Percentiles rank a stretch among this genome's conserved stretches.
Conservation (phyloP, 1,140 invertebrate genomes). For the Chrysomallon squamiferum region DNA sequence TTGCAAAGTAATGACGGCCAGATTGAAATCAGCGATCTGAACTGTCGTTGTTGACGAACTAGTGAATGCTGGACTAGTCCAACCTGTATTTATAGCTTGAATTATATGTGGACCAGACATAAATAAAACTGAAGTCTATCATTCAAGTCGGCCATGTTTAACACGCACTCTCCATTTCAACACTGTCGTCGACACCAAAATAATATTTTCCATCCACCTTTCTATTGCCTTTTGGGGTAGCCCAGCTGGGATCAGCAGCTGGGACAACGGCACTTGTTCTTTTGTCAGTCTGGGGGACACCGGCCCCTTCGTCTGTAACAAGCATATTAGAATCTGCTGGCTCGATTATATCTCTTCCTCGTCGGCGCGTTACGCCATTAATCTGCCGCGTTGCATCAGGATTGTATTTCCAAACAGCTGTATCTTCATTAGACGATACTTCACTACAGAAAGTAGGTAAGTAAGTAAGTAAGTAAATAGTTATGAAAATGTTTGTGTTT, state of each 20-base stretch:
- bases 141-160: too few relatives aligned
- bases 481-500: not conserved
- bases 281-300: not conserved
- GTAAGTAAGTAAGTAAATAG: not conserved
- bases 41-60: too few relatives aligned
- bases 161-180: slow-evolving; percentile 39
- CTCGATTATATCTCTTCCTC: not conserved
- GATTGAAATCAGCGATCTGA: too few relatives aligned
- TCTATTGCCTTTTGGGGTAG: slow-evolving; percentile 17
- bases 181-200: slow-evolving; percentile 32
- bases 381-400: slow-evolving; percentile 16
- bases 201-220: slow-evolving; percentile 40
- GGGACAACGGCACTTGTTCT: slow-evolving; percentile 9
- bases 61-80: too few relatives aligned
- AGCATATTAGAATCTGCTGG: not conserved
- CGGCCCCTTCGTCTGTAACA: not conserved
- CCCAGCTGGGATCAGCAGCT: slow-evolving; percentile 12
- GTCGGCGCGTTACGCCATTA: slow-evolving; percentile 9
- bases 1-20: too few relatives aligned
- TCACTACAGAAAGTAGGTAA: not conserved
- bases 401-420: slow-evolving; percentile 14
- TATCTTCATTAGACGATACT: not conserved
- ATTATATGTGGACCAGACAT: too few relatives aligned
- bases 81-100: too few relatives aligned
- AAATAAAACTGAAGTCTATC: too few relatives aligned